Percentiles rank a stretch among this genome's conserved stretches.
Conservation (phyloP, 2,113 vertebrate genomes). For the Myodes glareolus region DNA sequence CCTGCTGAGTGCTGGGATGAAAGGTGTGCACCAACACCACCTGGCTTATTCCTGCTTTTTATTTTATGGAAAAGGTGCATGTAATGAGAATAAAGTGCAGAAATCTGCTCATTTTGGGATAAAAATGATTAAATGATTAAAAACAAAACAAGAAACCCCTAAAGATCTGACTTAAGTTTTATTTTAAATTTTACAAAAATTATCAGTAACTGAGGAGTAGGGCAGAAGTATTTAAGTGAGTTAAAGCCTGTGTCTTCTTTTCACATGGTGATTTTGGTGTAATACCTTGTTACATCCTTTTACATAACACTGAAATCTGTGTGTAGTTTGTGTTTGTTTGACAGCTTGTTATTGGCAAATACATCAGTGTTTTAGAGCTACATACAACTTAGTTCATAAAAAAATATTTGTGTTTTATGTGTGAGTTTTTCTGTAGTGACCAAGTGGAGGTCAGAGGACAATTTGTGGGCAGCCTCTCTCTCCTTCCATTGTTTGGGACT, state of each 20-base stretch:
- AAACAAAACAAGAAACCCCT: background rate
- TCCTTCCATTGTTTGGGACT: background rate
- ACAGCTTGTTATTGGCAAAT: background rate
- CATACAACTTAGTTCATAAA: conserved; percentile 13
- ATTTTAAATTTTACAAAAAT: conserved; percentile 17
- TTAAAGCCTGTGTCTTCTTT: conserved; percentile 6
- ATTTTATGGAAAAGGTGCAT: background rate
- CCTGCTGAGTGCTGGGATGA: no score
- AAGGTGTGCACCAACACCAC: no score
- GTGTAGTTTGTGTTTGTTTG: background rate
- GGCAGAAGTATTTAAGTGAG: background rate
- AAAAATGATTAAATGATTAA: conserved; percentile 38
- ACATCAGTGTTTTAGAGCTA: background rate
- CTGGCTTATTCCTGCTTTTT: background rate
- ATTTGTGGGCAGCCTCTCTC: background rate
- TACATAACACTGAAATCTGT: background rate
- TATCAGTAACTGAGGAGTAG: conserved; percentile 5
- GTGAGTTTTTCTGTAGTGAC: background rate
- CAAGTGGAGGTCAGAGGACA: background rate
- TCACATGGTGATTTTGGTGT: background rate
- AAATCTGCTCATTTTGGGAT: conserved; percentile 3
- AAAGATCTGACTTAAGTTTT: conserved; percentile 21
- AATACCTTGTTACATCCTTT: background rate
- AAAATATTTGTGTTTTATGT: background rate
- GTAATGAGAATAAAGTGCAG: background rate